Conservation (phyloP, 2,113 vertebrate species). For the Cavia porcellus region DNA sequence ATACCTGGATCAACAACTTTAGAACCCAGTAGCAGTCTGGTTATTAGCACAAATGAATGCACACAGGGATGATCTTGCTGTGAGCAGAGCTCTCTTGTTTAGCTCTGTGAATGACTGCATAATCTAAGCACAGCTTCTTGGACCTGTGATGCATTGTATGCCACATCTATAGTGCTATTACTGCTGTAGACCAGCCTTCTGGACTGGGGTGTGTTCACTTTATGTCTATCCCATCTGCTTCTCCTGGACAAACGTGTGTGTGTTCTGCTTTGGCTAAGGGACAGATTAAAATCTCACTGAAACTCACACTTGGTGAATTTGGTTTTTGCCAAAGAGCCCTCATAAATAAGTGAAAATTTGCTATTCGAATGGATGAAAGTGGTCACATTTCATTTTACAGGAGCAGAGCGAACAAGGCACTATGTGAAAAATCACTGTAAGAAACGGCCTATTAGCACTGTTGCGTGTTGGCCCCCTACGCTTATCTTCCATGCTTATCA, state of each 20-base stretch:
- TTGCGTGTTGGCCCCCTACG: not conserved
- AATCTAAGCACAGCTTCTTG: not conserved
- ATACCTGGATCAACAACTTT: not conserved
- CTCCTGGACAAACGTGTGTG: not conserved
- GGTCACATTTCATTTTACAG: not conserved
- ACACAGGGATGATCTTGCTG: not conserved
- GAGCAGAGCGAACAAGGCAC: not conserved
- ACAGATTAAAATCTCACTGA: not conserved
- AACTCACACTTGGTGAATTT: not conserved
- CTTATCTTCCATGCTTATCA: not conserved
- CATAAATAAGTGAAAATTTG: not conserved
- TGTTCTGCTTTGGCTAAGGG: not conserved
- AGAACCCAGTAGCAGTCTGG: not conserved
- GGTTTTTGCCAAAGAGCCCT: not conserved
- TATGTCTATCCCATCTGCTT: not conserved
- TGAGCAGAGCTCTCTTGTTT: not conserved
- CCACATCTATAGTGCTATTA: no score
- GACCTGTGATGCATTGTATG: not conserved
- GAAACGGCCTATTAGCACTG: not conserved
- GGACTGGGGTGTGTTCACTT: not conserved
- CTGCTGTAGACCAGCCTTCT: not conserved
- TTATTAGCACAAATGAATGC: not conserved
- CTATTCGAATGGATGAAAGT: not conserved
- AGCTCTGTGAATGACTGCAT: not conserved
- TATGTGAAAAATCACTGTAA: not conserved